A percentile compares a stretch with the other conserved stretches of the same genome.
phyloP scores from a whole-genome alignment of 2,888 invertebrate species.

The Drosophila longiperda region DNA sequence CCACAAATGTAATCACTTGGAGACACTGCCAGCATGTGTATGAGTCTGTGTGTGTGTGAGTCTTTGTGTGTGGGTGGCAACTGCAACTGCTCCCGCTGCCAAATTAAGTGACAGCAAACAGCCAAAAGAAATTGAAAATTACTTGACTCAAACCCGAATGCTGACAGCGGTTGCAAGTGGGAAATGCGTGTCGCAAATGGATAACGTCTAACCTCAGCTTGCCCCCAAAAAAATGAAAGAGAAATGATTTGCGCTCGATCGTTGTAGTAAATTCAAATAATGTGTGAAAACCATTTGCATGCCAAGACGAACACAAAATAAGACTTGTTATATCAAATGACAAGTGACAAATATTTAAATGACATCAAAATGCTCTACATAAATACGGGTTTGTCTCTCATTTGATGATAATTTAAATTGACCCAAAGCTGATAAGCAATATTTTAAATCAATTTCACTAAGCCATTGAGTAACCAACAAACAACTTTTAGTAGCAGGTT shows the following conservation, averaged over 20 bases:
- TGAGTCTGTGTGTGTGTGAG: conserved; percentile 33
- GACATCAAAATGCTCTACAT: conserved; percentile 24
- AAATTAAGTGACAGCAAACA: conserved; percentile 73
- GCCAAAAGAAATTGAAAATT: conserved; percentile 67
- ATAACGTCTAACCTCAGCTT: conserved; percentile 59
- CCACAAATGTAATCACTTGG: conserved; percentile 33
- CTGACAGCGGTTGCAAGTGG: conserved; percentile 4
- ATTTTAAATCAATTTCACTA: neutral
- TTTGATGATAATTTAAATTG: conserved; percentile 1
- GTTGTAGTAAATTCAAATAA: conserved; percentile 29
- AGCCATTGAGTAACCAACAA: neutral
- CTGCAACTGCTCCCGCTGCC: conserved; percentile 68
- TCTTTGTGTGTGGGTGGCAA: conserved; percentile 56
- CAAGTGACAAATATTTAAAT: conserved; percentile 38
- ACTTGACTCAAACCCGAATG: conserved; percentile 25
- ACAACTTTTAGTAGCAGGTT: neutral
- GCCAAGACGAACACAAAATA: conserved; percentile 4
- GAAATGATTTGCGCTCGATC: conserved; percentile 42
- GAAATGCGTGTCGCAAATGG: conserved; percentile 72
- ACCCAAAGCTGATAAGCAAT: neutral
- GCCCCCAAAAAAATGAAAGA: conserved; percentile 37
- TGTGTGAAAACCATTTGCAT: conserved; percentile 52
- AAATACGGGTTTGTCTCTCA: neutral
- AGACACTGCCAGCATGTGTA: conserved; percentile 33
- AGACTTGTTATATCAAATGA: conserved; percentile 30